Evolutionary conservation across 2,797 vertebrate genomes (phyloP), one percentile per base, ranked within the genome.

Genomic region (Ctenosaura bakeri): DNA sequence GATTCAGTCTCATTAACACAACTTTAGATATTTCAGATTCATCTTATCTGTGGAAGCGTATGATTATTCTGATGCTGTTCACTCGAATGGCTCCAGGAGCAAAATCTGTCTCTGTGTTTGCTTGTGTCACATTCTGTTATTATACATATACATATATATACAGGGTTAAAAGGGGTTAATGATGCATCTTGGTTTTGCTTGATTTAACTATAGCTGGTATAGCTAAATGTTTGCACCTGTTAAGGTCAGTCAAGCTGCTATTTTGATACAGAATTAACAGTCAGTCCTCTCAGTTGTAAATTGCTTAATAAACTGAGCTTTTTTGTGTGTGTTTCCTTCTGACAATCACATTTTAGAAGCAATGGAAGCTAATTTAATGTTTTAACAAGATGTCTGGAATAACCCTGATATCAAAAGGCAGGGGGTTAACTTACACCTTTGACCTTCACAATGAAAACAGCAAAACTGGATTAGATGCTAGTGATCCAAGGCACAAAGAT

Each of bases 391-490:
- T 3, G 87, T 83, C 52, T 74, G 69, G 69, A n/a, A 50, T 32
- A 92, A 93, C 56, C 2, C 3, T 91, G 87, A 32, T 42, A 69
- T 22, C 88, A 18, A 85, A 78, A 87, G 59, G 24, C 16, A 79
- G 1, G 85, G 42, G 35, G 89, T 87, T 85, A 90, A 38, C n/a
- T 38, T 62, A 91, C 32, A 78, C 38, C 3, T 86, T 88, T 50
- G 13, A 87, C 35, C 52, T 92, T 91, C 83, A 85, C 54, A 94
- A 87, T 87, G 59, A 93, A 90, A 91, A 92, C 24, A 78, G 4
- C 59, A 35, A 52, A 88, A 8, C 0, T 90, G 90, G 3, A 71
- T 0, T 92, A 89, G 4, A 73, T 84, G 73, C 14, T 66, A 20
- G 77, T 85, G 24, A 86, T 56, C 71, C 87, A 91, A 76, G n/a